phyloP scores from a whole-genome alignment of 35 echinoderm and acorn worm genomes.

The Anneissia japonica region DNA sequence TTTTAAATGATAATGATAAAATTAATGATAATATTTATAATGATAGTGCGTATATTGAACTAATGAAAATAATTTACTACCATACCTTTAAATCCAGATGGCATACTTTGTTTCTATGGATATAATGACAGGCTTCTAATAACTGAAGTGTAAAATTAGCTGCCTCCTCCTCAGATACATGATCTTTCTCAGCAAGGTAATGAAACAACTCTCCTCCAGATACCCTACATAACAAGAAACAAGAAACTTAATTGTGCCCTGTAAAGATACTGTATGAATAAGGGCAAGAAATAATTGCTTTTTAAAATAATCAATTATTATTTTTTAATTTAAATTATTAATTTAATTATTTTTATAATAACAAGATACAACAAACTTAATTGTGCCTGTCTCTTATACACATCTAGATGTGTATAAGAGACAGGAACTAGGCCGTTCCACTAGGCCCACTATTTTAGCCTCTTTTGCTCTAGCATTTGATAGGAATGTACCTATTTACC shows the following conservation, averaged over 20 bases:
- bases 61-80: not conserved
- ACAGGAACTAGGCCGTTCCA: too few relatives aligned
- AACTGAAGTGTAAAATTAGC: slow-evolving; percentile 90
- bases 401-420: too few relatives aligned
- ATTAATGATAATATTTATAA: not conserved
- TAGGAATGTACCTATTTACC: too few relatives aligned
- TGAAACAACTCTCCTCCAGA: slow-evolving; percentile 93
- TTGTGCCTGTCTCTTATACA: too few relatives aligned
- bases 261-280: not conserved
- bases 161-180: slow-evolving; percentile 81
- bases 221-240: slow-evolving; percentile 50
- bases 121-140: slow-evolving; percentile 74
- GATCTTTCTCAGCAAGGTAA: slow-evolving; percentile 90
- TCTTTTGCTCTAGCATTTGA: too few relatives aligned
- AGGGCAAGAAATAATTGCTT: too few relatives aligned
- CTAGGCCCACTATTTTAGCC: too few relatives aligned
- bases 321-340: too few relatives aligned
- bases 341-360: too few relatives aligned
- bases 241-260: not conserved
- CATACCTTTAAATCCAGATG: slow-evolving; percentile 94
- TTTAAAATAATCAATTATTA: too few relatives aligned
- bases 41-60: not conserved
- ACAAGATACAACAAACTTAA: too few relatives aligned
- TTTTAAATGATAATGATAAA: too few relatives aligned
- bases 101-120: slow-evolving; percentile 77